Conservation (phyloP, 2,888 invertebrate species). For the Sarcophaga rosellei region DNA sequence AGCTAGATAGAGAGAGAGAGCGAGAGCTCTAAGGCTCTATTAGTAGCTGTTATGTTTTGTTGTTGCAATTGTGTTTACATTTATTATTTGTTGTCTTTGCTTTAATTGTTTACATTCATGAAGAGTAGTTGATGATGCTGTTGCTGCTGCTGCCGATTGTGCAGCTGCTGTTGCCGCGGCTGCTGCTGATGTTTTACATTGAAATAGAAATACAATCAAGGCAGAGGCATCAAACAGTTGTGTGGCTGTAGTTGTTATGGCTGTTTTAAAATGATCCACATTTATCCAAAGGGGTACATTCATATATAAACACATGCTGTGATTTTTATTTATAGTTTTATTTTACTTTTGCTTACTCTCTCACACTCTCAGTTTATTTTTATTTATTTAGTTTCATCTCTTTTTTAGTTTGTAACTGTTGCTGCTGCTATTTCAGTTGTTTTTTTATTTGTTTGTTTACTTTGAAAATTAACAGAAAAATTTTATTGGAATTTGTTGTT, state of each 20-base stretch:
- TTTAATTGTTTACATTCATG: conserved; percentile 57
- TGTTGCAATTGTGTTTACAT: conserved; percentile 20
- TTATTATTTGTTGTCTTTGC: conserved; percentile 23
- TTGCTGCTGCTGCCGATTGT: neutral
- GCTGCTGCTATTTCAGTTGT: neutral
- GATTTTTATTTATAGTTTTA: conserved; percentile 25
- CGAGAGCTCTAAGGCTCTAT: neutral
- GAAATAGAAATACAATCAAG: conserved; percentile 70
- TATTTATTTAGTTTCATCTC: neutral
- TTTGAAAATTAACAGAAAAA: conserved; percentile 45
- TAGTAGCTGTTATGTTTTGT: neutral
- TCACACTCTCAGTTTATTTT: neutral
- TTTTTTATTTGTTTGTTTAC: conserved; percentile 37
- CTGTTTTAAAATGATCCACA: conserved; percentile 72
- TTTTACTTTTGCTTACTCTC: neutral
- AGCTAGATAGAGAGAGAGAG: neutral
- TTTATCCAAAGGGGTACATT: conserved; percentile 72
- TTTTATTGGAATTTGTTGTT: neutral
- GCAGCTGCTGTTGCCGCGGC: conserved; percentile 13
- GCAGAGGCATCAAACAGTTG: conserved; percentile 70
- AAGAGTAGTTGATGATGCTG: conserved; percentile 19
- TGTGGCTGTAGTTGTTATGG: conserved; percentile 69
- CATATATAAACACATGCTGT: conserved; percentile 73
- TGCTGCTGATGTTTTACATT: conserved; percentile 65
- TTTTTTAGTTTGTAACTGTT: neutral